Conservation (phyloP, 2,113 vertebrate species). For the Phalacrocorax pelagicus region DNA sequence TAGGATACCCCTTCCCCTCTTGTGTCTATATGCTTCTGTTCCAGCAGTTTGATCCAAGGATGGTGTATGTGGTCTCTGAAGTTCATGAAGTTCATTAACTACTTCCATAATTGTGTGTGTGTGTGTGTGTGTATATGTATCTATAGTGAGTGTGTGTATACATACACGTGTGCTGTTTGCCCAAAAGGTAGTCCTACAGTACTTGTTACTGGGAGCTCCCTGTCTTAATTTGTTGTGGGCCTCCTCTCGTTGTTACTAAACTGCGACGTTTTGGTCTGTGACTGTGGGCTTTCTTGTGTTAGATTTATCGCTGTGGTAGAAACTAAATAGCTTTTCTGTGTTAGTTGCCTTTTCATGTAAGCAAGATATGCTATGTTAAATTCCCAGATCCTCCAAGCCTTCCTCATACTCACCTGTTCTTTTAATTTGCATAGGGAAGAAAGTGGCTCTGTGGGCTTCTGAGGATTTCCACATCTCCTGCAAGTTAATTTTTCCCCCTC, state of each 20-base stretch:
- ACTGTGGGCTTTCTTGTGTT: neutral
- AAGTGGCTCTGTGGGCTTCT: neutral
- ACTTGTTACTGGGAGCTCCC: neutral
- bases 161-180: neutral
- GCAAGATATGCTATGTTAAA: neutral
- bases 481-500: neutral
- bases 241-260: neutral
- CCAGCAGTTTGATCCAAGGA: neutral
- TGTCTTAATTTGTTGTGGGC: neutral
- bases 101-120: neutral
- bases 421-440: neutral
- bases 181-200: neutral
- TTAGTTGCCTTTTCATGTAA: neutral
- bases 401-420: neutral
- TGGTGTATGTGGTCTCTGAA: neutral
- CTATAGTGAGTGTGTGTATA: neutral
- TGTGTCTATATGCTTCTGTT: neutral
- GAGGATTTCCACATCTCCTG: neutral
- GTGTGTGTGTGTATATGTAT: neutral
- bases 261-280: neutral
- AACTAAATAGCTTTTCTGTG: neutral
- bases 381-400: neutral
- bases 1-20: neutral
- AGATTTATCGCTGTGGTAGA: neutral
- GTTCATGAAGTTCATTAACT: neutral